These are phyloP conservation scores for Cyclargus thomasi DNA, from an alignment of 1,140 invertebrate species.

Conservation along the genomic window DNA sequence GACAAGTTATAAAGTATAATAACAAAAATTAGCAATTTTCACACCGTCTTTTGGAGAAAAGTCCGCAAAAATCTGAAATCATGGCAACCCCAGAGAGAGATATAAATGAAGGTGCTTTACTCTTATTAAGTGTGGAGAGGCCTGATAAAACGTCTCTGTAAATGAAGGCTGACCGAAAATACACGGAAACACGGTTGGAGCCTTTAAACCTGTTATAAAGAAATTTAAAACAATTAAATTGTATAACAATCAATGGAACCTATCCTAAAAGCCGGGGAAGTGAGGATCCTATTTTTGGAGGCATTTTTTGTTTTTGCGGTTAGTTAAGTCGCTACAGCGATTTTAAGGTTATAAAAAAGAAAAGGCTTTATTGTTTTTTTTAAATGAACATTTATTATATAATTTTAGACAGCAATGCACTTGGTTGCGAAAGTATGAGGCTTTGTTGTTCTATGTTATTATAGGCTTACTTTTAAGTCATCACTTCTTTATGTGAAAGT, in stretches of 20 bases:
- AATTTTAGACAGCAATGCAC: too few relatives aligned
- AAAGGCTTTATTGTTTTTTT: too few relatives aligned
- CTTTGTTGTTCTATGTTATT: too few relatives aligned
- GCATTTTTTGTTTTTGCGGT: too few relatives aligned
- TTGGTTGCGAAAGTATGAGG: too few relatives aligned
- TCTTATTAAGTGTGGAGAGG: constrained; percentile 1
- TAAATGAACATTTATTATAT: too few relatives aligned
- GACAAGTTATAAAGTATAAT: background rate
- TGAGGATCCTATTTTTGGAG: too few relatives aligned
- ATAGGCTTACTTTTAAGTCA: too few relatives aligned
- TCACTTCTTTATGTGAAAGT: too few relatives aligned
- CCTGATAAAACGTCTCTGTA: background rate
- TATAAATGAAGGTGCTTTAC: constrained; percentile 2
- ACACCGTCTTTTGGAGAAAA: background rate
- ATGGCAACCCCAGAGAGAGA: background rate
- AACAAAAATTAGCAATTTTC: background rate
- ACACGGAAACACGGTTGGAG: background rate
- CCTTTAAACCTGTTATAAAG: background rate
- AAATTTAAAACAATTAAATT: background rate
- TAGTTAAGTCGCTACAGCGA: too few relatives aligned
- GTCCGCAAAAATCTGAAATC: background rate
- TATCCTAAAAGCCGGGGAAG: too few relatives aligned
- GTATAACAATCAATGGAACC: background rate
- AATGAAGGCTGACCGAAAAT: background rate
- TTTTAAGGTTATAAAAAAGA: too few relatives aligned